These are phyloP conservation scores for Drosophila seguyi DNA, from an alignment of 1,140 invertebrate genomes.

Conservation along the genomic window DNA sequence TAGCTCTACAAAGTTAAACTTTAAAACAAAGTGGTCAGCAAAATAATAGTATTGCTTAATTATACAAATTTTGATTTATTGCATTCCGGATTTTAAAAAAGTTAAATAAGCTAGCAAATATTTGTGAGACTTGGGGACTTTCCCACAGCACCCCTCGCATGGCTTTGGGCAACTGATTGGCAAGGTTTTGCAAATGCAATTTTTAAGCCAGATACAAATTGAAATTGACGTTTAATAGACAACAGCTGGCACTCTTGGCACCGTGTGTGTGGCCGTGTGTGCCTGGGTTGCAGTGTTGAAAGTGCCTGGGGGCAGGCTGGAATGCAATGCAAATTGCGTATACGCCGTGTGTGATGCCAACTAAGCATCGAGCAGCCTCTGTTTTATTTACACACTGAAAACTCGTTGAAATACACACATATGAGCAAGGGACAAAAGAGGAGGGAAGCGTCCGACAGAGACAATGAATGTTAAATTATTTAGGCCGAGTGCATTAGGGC, in stretches of 20 bases:
- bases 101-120: constrained; percentile 4
- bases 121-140: constrained; percentile 8
- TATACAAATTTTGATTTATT: too few relatives aligned
- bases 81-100: neutral
- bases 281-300: constrained; percentile 39
- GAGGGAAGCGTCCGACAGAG: constrained; percentile 26
- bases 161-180: neutral
- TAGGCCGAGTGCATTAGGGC: constrained; percentile 75
- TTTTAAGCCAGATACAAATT: constrained; percentile 60
- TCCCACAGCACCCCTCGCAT: too few relatives aligned
- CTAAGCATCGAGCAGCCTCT: constrained; percentile 32
- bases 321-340: constrained; percentile 71
- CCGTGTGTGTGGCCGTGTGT: constrained; percentile 1
- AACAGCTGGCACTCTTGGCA: constrained; percentile 44
- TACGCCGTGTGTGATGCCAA: constrained; percentile 57
- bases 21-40: neutral
- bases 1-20: neutral
- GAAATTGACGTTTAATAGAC: constrained; percentile 66
- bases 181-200: constrained; percentile 41
- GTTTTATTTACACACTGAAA: constrained; percentile 74
- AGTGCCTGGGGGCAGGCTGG: constrained; percentile 40
- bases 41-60: neutral
- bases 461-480: constrained; percentile 72
- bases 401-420: constrained; percentile 55
- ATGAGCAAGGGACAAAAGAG: neutral